Evolutionary conservation across 2,888 invertebrate species (phyloP).

Genomic region (Coenonympha glycerion): DNA sequence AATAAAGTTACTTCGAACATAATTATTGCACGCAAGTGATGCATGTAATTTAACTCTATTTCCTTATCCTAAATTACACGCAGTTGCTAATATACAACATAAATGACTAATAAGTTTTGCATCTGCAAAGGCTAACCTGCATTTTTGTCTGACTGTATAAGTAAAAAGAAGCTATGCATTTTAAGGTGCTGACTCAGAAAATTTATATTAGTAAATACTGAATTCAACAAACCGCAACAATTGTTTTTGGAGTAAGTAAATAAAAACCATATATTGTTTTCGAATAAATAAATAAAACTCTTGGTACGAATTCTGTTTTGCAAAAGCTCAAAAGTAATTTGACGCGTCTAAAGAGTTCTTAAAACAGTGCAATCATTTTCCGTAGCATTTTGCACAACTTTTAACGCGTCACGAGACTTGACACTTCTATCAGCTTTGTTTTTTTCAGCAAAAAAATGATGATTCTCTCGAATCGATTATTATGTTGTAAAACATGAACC

Average conservation of each 20-base stretch:
- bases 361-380: too few relatives aligned
- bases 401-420: too few relatives aligned
- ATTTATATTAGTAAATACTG: too few relatives aligned
- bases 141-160: conserved; percentile 16
- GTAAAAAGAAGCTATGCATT: conserved; percentile 12
- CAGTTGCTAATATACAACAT: background rate
- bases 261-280: background rate
- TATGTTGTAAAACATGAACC: conserved; percentile 17
- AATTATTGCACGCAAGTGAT: too few relatives aligned
- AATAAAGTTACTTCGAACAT: too few relatives aligned
- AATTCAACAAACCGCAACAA: too few relatives aligned
- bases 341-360: too few relatives aligned
- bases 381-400: too few relatives aligned
- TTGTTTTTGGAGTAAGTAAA: too few relatives aligned
- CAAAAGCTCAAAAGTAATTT: too few relatives aligned
- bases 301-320: too few relatives aligned
- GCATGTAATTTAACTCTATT: background rate
- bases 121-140: conserved; percentile 6
- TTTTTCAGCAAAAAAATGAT: background rate
- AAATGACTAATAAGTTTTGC: conserved; percentile 5
- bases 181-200: conserved; percentile 24
- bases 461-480: conserved; percentile 21
- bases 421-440: background rate
- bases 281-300: too few relatives aligned
- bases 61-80: background rate